Conservation (phyloP, 2,888 invertebrate species). For the Perdita meconis region DNA sequence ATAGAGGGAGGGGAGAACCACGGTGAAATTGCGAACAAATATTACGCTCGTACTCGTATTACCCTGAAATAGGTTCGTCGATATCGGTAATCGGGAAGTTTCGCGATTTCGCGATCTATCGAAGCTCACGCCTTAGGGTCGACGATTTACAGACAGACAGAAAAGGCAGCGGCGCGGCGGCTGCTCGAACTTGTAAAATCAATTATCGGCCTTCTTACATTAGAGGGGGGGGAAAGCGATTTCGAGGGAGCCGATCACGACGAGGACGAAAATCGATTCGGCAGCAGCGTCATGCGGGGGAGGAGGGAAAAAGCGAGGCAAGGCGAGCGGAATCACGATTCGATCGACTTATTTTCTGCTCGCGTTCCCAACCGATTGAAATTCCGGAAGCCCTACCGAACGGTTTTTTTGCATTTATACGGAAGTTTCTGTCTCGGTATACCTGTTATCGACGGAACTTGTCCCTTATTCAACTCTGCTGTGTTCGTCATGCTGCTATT, state of each 20-base stretch:
- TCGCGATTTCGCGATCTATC: slow-evolving; percentile 29
- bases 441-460: background rate
- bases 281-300: background rate
- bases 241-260: slow-evolving; percentile 39
- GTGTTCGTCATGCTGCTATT: background rate
- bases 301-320: background rate
- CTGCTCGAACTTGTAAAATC: slow-evolving; percentile 61
- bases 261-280: slow-evolving; percentile 56
- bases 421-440: background rate
- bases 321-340: slow-evolving; percentile 39
- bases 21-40: slow-evolving; percentile 59
- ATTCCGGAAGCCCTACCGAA: slow-evolving; percentile 13
- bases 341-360: slow-evolving; percentile 49
- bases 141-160: slow-evolving; percentile 48
- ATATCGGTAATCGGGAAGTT: slow-evolving; percentile 24
- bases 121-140: slow-evolving; percentile 8
- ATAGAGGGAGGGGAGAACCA: slow-evolving; percentile 23
- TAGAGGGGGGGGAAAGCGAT: slow-evolving; percentile 42
- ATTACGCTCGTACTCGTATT: slow-evolving; percentile 45
- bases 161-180: slow-evolving; percentile 27
- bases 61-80: slow-evolving; percentile 23
- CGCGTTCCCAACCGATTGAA: slow-evolving; percentile 6
- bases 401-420: slow-evolving; percentile 2
- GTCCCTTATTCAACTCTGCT: background rate
- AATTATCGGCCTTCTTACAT: slow-evolving; percentile 55